Percentiles rank a stretch among this genome's conserved stretches.
These are phyloP conservation scores for Pachypsylla venusta DNA, from an alignment of 1,140 invertebrate species.

Conservation along the genomic window DNA sequence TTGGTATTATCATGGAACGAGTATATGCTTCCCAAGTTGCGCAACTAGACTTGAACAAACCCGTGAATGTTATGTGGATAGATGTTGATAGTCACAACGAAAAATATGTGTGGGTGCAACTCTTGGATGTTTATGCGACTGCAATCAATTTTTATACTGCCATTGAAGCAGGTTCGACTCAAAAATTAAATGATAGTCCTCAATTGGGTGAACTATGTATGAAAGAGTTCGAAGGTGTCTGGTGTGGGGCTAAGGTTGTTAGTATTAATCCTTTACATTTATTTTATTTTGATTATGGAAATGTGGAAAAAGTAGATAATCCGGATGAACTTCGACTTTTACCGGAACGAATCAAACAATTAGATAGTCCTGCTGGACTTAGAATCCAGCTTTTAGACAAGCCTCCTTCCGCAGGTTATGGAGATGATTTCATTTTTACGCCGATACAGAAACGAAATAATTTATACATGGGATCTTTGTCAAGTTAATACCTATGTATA, in stretches of 20 bases:
- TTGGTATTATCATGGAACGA: not conserved
- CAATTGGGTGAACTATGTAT: not conserved
- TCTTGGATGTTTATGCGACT: not conserved
- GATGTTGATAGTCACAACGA: not conserved
- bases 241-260: slow-evolving; percentile 8
- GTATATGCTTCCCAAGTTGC: not conserved
- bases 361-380: too few relatives aligned
- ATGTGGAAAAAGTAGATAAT: not conserved
- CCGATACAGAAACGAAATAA: too few relatives aligned
- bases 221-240: not conserved
- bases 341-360: not conserved
- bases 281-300: slow-evolving; percentile 10
- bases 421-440: too few relatives aligned
- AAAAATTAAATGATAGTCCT: not conserved
- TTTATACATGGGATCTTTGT: too few relatives aligned
- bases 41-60: not conserved
- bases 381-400: too few relatives aligned
- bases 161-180: not conserved
- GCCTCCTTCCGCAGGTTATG: too few relatives aligned
- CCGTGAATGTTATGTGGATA: not conserved
- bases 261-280: not conserved
- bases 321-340: not conserved
- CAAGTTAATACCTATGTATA: too few relatives aligned
- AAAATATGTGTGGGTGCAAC: not conserved
- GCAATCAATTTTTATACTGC: not conserved